A percentile compares a stretch with the other conserved stretches of the same genome.
phyloP scores from a whole-genome alignment of 2,888 invertebrate species.

The Drosophila infuscata region DNA sequence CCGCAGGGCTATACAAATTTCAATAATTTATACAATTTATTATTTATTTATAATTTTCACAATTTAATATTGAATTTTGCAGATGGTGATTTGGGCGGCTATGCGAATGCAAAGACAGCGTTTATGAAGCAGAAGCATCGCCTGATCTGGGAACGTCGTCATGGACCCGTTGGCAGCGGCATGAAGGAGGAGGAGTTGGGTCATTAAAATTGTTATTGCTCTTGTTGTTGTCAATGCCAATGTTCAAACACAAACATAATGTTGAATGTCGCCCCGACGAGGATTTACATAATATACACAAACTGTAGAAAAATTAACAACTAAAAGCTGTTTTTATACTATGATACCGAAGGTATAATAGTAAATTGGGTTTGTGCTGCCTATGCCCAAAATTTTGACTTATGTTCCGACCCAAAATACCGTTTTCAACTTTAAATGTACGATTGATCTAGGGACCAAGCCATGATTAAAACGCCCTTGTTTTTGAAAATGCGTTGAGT shows the following conservation, averaged over 20 bases:
- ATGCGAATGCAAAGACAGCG: slow-evolving; percentile 89
- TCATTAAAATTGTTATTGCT: slow-evolving; percentile 50
- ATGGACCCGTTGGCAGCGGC: slow-evolving; percentile 91
- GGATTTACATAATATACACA: slow-evolving; percentile 50
- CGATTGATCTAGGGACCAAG: no score
- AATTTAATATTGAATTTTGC: slow-evolving; percentile 49
- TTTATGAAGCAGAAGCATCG: slow-evolving; percentile 99
- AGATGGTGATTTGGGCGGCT: slow-evolving; percentile 97
- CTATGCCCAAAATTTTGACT: no score
- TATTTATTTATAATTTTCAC: neutral
- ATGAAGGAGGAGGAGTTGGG: slow-evolving; percentile 84
- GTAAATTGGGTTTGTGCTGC: no score
- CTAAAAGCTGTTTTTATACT: neutral
- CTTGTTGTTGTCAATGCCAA: neutral
- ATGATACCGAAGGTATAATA: no score
- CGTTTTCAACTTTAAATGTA: no score
- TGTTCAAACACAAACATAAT: slow-evolving; percentile 19
- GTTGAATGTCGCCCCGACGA: slow-evolving; percentile 43
- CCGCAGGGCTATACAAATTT: neutral
- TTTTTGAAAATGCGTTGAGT: no score
- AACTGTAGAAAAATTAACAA: slow-evolving; percentile 25
- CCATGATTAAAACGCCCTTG: no score
- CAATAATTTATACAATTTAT: neutral
- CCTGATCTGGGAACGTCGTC: slow-evolving; percentile 97
- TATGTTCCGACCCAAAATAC: no score